phyloP scores from a whole-genome alignment of 2,888 invertebrate species.

The Mimumesa dahlbomi region DNA sequence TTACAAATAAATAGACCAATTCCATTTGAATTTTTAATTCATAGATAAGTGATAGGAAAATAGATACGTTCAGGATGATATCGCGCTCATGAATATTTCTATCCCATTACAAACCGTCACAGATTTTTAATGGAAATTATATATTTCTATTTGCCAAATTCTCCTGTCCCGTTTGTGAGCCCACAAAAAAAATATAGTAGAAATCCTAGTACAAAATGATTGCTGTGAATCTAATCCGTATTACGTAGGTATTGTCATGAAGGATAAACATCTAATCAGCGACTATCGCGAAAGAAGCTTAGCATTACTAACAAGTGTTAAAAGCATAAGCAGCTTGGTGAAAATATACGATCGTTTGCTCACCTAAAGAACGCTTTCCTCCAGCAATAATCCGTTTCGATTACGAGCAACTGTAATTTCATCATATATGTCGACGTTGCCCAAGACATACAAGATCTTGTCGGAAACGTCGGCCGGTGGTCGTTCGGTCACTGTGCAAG shows the following conservation, averaged over 20 bases:
- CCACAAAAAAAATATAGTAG: too few species aligned
- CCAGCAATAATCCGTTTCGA: slow-evolving; percentile 78
- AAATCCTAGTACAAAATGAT: neutral
- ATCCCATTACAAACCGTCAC: too few species aligned
- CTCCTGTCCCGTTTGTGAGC: too few species aligned
- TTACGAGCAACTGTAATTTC: slow-evolving; percentile 78
- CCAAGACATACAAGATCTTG: slow-evolving; percentile 56
- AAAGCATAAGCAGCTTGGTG: slow-evolving; percentile 40
- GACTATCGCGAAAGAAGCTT: slow-evolving; percentile 28
- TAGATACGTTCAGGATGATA: too few species aligned
- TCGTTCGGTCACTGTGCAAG: slow-evolving; percentile 22
- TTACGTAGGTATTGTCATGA: neutral
- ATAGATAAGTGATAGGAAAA: too few species aligned
- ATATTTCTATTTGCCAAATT: too few species aligned
- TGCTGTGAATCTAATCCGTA: neutral
- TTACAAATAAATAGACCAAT: too few species aligned
- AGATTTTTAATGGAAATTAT: too few species aligned
- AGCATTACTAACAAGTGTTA: slow-evolving; percentile 26
- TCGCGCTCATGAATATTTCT: too few species aligned
- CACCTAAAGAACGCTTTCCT: slow-evolving; percentile 77
- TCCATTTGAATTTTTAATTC: too few species aligned
- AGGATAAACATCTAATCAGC: slow-evolving; percentile 7
- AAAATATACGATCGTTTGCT: slow-evolving; percentile 45
- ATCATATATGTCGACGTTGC: slow-evolving; percentile 73
- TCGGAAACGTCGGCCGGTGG: slow-evolving; percentile 25